Percentiles rank a stretch among this genome's conserved stretches.
These are phyloP conservation scores for Kuschelorhynchus macadamiae DNA, from an alignment of 2,888 invertebrate genomes.

Conservation along the genomic window DNA sequence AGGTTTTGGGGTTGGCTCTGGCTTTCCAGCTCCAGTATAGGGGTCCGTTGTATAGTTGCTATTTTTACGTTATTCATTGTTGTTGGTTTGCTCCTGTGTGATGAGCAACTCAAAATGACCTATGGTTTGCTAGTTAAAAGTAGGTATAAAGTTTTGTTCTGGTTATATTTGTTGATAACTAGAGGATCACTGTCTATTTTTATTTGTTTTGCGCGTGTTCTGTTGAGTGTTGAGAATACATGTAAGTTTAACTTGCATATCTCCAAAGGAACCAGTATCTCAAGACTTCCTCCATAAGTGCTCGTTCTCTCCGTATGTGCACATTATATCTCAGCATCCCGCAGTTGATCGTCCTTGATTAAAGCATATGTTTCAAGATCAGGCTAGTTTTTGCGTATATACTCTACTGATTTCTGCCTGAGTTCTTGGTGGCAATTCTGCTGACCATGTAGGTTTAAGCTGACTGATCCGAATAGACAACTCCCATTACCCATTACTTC, in stretches of 20 bases:
- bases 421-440: background rate
- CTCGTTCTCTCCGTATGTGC: background rate
- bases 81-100: too few species aligned
- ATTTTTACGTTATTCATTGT: too few species aligned
- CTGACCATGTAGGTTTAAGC: too few species aligned
- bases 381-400: background rate
- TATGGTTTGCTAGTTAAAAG: background rate
- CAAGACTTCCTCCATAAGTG: too few species aligned
- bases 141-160: background rate
- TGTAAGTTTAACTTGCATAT: background rate
- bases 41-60: too few species aligned
- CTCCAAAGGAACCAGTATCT: background rate
- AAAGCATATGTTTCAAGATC: background rate
- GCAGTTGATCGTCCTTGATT: background rate
- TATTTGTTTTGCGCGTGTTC: background rate
- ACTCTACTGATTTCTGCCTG: background rate
- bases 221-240: background rate
- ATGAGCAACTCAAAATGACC: background rate
- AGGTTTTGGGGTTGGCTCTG: background rate
- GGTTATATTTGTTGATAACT: background rate
- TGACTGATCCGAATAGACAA: background rate
- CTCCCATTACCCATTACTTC: background rate
- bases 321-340: background rate
- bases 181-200: background rate
- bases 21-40: too few species aligned